These are phyloP conservation scores for Dromococcyx pavoninus DNA, from an alignment of 2,797 vertebrate genomes.

Conservation along the genomic window DNA sequence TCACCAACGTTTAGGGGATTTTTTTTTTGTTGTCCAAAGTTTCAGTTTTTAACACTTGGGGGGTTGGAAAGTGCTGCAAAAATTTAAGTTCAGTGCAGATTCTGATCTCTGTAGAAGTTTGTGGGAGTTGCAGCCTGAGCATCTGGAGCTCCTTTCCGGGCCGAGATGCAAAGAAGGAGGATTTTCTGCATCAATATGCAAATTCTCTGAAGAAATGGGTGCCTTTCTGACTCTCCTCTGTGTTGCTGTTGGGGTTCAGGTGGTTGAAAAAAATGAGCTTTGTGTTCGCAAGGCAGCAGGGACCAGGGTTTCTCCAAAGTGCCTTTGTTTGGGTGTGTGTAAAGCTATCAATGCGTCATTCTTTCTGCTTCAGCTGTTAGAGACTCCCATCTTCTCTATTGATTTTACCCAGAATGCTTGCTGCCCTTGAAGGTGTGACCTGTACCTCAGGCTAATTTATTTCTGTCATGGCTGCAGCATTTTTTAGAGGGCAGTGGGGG, in stretches of 20 bases:
- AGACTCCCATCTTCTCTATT: conserved; percentile 73
- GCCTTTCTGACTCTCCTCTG: conserved; percentile 24
- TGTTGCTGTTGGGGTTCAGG: conserved; percentile 58
- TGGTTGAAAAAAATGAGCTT: conserved; percentile 45
- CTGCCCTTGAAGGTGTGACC: conserved; percentile 80
- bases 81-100: not conserved
- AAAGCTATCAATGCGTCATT: conserved; percentile 61
- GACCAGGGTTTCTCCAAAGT: conserved; percentile 42
- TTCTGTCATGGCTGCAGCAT: conserved; percentile 76
- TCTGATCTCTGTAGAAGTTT: not conserved
- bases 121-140: not conserved
- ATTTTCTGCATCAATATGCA: not conserved
- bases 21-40: not conserved
- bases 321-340: conserved; percentile 71
- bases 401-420: conserved; percentile 72
- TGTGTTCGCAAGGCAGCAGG: conserved; percentile 14
- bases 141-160: not conserved
- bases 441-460: conserved; percentile 79
- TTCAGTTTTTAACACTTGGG: not conserved
- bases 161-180: not conserved
- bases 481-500: conserved; percentile 54
- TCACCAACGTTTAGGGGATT: not conserved
- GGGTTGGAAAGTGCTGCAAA: not conserved
- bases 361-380: conserved; percentile 71
- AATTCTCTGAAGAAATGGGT: not conserved